phyloP scores from a whole-genome alignment of 1,140 invertebrate genomes.

The Apolygus lucorum region DNA sequence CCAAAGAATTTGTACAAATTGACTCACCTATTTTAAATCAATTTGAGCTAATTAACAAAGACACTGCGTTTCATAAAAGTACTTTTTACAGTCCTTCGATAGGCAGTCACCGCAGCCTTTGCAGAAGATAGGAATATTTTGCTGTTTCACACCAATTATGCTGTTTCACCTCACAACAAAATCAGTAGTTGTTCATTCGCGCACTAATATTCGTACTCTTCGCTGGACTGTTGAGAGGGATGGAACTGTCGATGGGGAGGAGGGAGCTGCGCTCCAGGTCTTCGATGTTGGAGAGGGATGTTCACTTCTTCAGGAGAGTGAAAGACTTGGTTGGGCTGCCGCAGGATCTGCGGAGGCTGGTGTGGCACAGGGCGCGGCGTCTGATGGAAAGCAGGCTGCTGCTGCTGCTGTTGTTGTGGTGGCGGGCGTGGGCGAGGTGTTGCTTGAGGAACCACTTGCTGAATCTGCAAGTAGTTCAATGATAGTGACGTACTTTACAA shows the following conservation, averaged over 20 bases:
- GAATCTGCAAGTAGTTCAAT: not conserved
- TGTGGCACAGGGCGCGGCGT: constrained; percentile 21
- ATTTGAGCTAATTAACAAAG: too few relatives aligned
- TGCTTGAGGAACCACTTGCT: constrained; percentile 12
- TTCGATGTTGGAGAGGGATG: constrained; percentile 66
- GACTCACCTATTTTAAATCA: too few relatives aligned
- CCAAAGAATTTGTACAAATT: too few relatives aligned
- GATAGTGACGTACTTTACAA: not conserved
- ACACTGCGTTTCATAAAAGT: too few relatives aligned
- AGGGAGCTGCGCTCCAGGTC: constrained; percentile 43
- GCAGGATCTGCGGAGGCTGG: constrained; percentile 19
- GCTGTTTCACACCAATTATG: too few relatives aligned
- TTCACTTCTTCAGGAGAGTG: constrained; percentile 76
- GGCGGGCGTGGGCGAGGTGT: constrained; percentile 22
- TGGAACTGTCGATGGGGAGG: not conserved
- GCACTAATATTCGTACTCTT: constrained; percentile 25
- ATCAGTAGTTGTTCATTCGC: too few relatives aligned
- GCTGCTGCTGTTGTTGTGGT: too few relatives aligned
- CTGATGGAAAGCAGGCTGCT: constrained; percentile 10
- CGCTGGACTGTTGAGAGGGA: not conserved
- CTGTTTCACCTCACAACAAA: too few relatives aligned
- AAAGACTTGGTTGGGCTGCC: constrained; percentile 46
- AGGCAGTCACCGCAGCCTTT: too few relatives aligned
- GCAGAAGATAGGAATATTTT: too few relatives aligned
- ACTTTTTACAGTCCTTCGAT: too few relatives aligned